phyloP scores from a whole-genome alignment of 1,140 invertebrate species.

The Cheumatopsyche charites region DNA sequence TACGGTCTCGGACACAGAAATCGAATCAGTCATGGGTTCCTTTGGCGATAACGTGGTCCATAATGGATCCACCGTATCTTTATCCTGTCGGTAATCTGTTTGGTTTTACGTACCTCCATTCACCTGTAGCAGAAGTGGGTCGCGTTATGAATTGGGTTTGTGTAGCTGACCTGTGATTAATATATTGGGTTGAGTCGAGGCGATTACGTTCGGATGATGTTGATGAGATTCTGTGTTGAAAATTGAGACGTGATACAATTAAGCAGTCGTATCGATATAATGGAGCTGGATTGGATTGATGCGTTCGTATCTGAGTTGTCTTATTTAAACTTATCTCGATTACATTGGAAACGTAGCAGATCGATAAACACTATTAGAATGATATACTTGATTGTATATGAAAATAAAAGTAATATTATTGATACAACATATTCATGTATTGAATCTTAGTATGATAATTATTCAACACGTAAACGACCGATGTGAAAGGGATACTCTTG shows the following conservation, averaged over 20 bases:
- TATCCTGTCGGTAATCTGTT: conserved; percentile 8
- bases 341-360: too few relatives aligned
- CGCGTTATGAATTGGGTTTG: conserved; percentile 39
- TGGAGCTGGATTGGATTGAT: too few relatives aligned
- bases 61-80: conserved; percentile 35
- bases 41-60: conserved; percentile 32
- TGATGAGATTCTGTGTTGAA: too few relatives aligned
- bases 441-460: not conserved
- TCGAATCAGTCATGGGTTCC: conserved; percentile 32
- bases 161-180: conserved; percentile 45
- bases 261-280: too few relatives aligned
- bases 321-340: too few relatives aligned
- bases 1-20: conserved; percentile 21
- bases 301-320: too few relatives aligned
- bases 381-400: too few relatives aligned
- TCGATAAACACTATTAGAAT: too few relatives aligned
- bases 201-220: conserved; percentile 35
- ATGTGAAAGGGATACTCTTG: conserved; percentile 6
- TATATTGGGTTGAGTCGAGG: conserved; percentile 32
- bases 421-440: too few relatives aligned
- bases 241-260: too few relatives aligned
- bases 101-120: conserved; percentile 18
- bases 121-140: conserved; percentile 23
- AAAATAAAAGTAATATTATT: too few relatives aligned
- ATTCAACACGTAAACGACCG: conserved; percentile 7